A percentile compares a stretch with the other conserved stretches of the same genome.
Evolutionary conservation across 2,888 invertebrate genomes (phyloP).

Genomic region (Mycalesis mineus): DNA sequence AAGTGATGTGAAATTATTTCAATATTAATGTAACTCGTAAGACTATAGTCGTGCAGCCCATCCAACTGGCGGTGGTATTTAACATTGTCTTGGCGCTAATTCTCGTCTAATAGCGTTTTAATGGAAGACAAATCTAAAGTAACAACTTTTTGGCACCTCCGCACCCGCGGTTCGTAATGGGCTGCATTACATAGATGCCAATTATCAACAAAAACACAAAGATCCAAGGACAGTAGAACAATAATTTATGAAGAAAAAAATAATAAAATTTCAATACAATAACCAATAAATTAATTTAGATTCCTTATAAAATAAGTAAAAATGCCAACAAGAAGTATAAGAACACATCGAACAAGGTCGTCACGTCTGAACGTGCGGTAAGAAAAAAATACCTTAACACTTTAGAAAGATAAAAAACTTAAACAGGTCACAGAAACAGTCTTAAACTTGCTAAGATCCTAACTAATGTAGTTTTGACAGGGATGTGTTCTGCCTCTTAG

Average conservation of each 20-base stretch:
- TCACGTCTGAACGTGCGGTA: conserved; percentile 41
- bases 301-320: conserved; percentile 78
- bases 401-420: conserved; percentile 72
- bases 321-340: conserved; percentile 78
- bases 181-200: conserved; percentile 69
- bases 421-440: conserved; percentile 80
- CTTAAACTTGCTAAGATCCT: conserved; percentile 77
- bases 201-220: conserved; percentile 59
- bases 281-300: conserved; percentile 79
- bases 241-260: conserved; percentile 70
- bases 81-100: conserved; percentile 27
- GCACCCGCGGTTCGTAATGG: conserved; percentile 49
- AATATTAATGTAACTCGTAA: conserved; percentile 23
- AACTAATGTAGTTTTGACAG: conserved; percentile 74
- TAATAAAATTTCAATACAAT: conserved; percentile 64
- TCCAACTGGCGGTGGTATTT: conserved; percentile 28
- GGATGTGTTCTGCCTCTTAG: conserved; percentile 77
- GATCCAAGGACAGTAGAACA: conserved; percentile 57
- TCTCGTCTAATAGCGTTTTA: conserved; percentile 28
- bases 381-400: conserved; percentile 57
- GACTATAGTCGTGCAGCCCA: conserved; percentile 41
- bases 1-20: conserved; percentile 36
- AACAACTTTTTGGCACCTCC: conserved; percentile 57
- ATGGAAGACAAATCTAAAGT: conserved; percentile 58
- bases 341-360: conserved; percentile 73